Conservation (phyloP, 1,140 invertebrate species). For the Dermatophagoides farinae region DNA sequence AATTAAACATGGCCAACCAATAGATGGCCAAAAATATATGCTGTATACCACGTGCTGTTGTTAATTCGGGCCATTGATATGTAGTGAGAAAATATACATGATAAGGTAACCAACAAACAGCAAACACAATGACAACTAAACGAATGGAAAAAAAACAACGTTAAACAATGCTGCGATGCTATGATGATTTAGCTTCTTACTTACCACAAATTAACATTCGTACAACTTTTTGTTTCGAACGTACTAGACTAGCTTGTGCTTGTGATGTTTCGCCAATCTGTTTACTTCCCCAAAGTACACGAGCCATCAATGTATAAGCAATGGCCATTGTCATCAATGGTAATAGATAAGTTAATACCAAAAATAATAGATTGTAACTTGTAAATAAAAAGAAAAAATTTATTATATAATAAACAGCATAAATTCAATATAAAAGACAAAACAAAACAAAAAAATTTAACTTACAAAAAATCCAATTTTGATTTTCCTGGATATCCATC, state of each 20-base stretch:
- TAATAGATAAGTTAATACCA: slow-evolving; percentile 64
- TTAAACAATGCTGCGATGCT: not conserved
- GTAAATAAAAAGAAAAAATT: not conserved
- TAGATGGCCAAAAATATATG: slow-evolving; percentile 75
- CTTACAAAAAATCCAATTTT: slow-evolving; percentile 41
- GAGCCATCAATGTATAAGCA: slow-evolving; percentile 61
- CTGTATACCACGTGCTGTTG: slow-evolving; percentile 33
- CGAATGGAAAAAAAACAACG: slow-evolving; percentile 29
- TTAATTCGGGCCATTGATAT: slow-evolving; percentile 31
- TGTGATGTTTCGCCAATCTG: slow-evolving; percentile 51
- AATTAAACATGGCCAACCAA: slow-evolving; percentile 83
- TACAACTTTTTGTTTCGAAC: slow-evolving; percentile 11
- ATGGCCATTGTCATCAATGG: slow-evolving; percentile 66
- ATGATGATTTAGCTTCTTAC: not conserved
- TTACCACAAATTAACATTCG: slow-evolving; percentile 8
- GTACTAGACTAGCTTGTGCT: not conserved
- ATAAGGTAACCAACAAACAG: slow-evolving; percentile 68
- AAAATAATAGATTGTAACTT: slow-evolving; percentile 62
- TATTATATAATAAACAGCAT: not conserved
- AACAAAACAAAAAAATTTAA: slow-evolving; percentile 22
- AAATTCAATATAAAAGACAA: not conserved
- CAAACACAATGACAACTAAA: slow-evolving; percentile 58
- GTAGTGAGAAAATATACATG: slow-evolving; percentile 61
- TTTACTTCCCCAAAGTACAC: slow-evolving; percentile 65
- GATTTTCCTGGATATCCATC: slow-evolving; percentile 37